Evolutionary conservation across 2,888 invertebrate species (phyloP), one percentile per base, ranked within the genome.

Genomic region (Acleris emargana): DNA sequence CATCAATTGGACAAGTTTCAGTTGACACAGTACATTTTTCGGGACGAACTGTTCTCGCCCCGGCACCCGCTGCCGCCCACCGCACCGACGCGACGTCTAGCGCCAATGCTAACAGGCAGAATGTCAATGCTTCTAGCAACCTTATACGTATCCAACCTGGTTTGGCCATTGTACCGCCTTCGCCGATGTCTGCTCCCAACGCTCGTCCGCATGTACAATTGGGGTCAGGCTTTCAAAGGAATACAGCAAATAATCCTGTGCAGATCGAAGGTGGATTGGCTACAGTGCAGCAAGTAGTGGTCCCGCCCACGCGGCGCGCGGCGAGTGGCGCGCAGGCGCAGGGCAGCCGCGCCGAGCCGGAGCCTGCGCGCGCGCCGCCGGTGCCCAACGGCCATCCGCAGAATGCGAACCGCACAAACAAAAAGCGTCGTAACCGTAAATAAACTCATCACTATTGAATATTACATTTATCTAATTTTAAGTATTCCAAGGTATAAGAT

Each of bases 351-450:
- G 66, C 69, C 18, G 71, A 70, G 32, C 70, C 71, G 0, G 71
- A 66, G 20, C 64, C 69, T 11, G 72, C 70, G 62, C 72, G 74
- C 28, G 70, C 70, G 47, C 71, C 71, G n/a, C 72, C 66, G 9
- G 45, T 68, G 70, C 78, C 84, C 4, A 76, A 75, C 60, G 76
- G 71, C 6, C 71, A 69, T 16, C 55, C 79, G 6, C 78, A 74
- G 57, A 81, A 78, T 49, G 77, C 71, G 38, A 82, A 75, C 60
- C 87, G 87, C 67, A 73, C 76, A 25, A 87, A 82, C 71, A 91
- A 84, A 73, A 87, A 84, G 72, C 88, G 87, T 68, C 88, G 87
- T 68, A 86, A 88, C 45, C 90, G 88, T 72, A 87, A 86, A 86
- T 89, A 89, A 86, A 78, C 71, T 53, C 9, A 28, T 63, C 55